Evolutionary conservation across 1,140 invertebrate genomes (phyloP), one percentile per base, ranked within the genome.

Genomic region (Holcopasites calliopsidis): DNA sequence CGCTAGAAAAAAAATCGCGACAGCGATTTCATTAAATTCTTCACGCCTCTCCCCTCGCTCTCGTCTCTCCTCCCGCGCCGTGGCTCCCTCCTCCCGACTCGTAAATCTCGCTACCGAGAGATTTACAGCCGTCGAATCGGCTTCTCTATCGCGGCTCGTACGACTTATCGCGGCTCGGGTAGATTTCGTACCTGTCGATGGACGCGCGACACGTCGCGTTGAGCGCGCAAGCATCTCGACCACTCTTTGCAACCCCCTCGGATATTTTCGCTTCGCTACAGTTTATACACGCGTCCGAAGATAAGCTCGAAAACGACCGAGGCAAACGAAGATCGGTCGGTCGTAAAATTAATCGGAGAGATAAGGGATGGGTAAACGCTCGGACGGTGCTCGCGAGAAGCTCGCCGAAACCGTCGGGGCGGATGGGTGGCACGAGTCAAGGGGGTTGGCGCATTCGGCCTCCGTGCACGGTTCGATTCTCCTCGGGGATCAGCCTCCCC

Each of bases 401-500:
- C 7, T 54, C 33, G 21, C 0, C 38, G 13, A 33, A 44, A 23
- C 13, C 10, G 3, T n/a, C 5, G 58, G 1, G 21, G n/a, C 2
- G 44, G 26, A 3, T 61, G 60, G 49, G 55, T 62, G 75, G 64
- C 76, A 84, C 73, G 81, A 86, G 84, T 80, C 81, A 80, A 87
- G 83, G 88, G 83, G n/a, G n/a, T n/a, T n/a, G n/a, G 44, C 82
- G 80, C 72, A 72, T 68, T 31, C 70, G 64, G 80, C 69, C 80
- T 65, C 47, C 77, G 57, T 80, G 80, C 71, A 64, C 83, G 83
- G 78, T 85, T 86, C 69, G 85, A 91, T 92, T 92, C 84, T 89
- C 83, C 85, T 91, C 87, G 91, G 89, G 80, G 89, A 90, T 90
- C 79, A 84, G 55, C 65, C 54, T 38, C 33, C 70, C 31, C 76